Percentiles rank a stretch among this genome's conserved stretches.
These are phyloP conservation scores for Calephelis perditalis DNA, from an alignment of 2,888 invertebrate genomes.

Conservation along the genomic window DNA sequence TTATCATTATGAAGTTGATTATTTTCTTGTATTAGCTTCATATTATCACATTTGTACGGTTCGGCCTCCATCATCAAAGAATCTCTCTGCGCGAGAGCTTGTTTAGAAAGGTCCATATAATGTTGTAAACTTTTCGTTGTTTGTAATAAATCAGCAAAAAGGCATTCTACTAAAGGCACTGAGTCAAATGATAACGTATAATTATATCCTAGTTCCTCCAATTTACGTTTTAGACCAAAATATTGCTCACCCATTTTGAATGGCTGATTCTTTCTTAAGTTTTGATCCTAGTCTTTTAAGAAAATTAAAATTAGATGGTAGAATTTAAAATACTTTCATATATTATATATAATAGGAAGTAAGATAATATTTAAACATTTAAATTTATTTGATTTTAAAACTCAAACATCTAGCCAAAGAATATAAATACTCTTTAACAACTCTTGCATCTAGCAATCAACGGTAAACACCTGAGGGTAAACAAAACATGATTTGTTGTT, in stretches of 20 bases:
- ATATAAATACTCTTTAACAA: too few relatives aligned
- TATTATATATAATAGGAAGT: too few relatives aligned
- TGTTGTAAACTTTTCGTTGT: slow-evolving; percentile 93
- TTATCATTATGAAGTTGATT: slow-evolving; percentile 84
- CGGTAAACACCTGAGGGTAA: too few relatives aligned
- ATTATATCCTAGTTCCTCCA: slow-evolving; percentile 90
- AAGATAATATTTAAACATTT: too few relatives aligned
- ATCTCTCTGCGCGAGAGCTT: slow-evolving; percentile 83
- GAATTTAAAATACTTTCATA: too few relatives aligned
- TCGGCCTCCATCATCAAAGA: slow-evolving; percentile 84
- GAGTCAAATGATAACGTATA: slow-evolving; percentile 86
- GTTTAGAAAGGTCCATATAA: slow-evolving; percentile 86
- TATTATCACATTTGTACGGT: slow-evolving; percentile 89
- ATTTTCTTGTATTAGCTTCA: slow-evolving; percentile 85
- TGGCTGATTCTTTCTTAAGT: too few relatives aligned
- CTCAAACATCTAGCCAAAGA: too few relatives aligned
- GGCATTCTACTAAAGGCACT: slow-evolving; percentile 87
- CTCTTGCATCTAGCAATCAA: too few relatives aligned
- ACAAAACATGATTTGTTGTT: too few relatives aligned
- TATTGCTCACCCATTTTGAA: slow-evolving; percentile 63
- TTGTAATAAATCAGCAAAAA: slow-evolving; percentile 89
- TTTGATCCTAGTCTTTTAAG: too few relatives aligned
- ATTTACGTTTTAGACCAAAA: slow-evolving; percentile 78
- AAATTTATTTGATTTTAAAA: too few relatives aligned
- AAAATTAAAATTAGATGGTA: too few relatives aligned